Conservation (phyloP, 2,113 vertebrate species). For the Pelecanoides urinatrix region DNA sequence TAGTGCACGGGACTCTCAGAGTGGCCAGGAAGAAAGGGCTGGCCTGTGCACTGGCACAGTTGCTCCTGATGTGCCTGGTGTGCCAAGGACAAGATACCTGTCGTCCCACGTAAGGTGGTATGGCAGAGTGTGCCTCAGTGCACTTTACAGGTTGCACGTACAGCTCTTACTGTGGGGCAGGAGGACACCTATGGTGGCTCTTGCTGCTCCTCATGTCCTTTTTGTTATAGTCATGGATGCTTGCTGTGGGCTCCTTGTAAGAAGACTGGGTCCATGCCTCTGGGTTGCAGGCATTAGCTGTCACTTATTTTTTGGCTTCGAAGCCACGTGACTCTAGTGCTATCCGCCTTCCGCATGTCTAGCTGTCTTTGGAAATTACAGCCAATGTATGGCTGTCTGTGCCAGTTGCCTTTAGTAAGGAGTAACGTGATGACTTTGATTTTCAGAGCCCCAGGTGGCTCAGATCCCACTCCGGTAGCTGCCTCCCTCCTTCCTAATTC, state of each 20-base stretch:
- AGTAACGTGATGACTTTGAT: background rate
- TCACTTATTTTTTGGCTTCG: background rate
- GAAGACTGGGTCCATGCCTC: background rate
- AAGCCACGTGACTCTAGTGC: background rate
- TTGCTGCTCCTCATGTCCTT: background rate
- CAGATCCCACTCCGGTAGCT: background rate
- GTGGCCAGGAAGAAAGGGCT: background rate
- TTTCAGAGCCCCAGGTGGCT: background rate
- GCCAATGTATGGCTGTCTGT: background rate
- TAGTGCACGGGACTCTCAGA: background rate
- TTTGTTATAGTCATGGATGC: background rate
- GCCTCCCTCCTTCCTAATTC: background rate
- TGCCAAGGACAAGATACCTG: background rate
- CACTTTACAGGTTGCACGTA: background rate
- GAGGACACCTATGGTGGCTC: background rate
- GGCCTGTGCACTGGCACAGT: background rate
- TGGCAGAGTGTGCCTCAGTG: background rate
- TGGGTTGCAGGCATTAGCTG: background rate
- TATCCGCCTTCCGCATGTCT: background rate
- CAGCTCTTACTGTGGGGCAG: background rate
- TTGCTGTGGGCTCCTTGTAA: background rate
- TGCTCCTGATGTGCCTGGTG: background rate
- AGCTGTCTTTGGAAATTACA: background rate
- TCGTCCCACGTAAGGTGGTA: background rate
- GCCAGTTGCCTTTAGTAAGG: background rate